Evolutionary conservation across 2,113 vertebrate species (phyloP).

Genomic region (Cynopterus brachyotis): DNA sequence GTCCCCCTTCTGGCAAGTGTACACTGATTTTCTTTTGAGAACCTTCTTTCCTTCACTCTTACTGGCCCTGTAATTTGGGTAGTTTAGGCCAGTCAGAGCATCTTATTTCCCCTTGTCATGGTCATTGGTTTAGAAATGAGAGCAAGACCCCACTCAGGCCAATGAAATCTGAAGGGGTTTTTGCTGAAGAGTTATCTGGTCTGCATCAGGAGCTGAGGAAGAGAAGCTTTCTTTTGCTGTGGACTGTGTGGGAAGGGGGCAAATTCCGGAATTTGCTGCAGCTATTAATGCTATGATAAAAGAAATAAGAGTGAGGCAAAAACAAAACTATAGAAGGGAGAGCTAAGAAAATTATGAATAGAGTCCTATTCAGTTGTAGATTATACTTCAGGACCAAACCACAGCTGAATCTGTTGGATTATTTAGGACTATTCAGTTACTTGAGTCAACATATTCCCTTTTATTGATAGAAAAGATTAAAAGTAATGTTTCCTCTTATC

Average conservation of each 20-base stretch:
- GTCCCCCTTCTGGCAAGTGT: background rate
- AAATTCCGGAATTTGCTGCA: background rate
- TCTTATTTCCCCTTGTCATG: background rate
- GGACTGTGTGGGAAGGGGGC: background rate
- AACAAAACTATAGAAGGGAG: background rate
- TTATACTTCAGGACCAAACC: background rate
- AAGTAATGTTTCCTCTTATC: background rate
- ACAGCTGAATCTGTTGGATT: background rate
- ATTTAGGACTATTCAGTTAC: background rate
- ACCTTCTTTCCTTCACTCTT: background rate
- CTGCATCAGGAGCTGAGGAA: background rate
- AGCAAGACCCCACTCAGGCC: background rate
- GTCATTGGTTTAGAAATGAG: background rate
- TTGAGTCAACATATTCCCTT: background rate
- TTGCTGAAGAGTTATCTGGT: background rate
- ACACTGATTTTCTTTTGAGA: background rate
- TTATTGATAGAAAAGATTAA: slow-evolving; percentile 2
- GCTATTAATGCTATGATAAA: background rate
- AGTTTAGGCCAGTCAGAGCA: background rate
- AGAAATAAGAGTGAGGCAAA: background rate
- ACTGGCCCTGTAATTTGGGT: background rate
- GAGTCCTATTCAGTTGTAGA: background rate
- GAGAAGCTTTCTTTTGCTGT: background rate
- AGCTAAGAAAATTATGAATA: background rate
- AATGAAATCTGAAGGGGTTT: background rate